Evolutionary conservation across 2,888 invertebrate genomes (phyloP).

Genomic region (Epinotia ramella): DNA sequence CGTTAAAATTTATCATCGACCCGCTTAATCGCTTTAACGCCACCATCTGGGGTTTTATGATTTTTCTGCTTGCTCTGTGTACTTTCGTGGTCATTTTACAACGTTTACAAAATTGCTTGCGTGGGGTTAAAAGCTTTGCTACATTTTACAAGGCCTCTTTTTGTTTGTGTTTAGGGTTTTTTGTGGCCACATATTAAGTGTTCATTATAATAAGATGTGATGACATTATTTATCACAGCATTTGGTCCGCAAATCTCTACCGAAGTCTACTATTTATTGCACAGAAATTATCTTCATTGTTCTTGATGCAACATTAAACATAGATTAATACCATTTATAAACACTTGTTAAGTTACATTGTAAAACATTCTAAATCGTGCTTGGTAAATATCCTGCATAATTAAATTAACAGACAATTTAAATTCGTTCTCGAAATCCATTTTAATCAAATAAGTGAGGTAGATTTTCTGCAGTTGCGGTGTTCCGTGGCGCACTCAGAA

Average conservation of each 20-base stretch:
- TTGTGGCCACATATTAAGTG: conserved; percentile 41
- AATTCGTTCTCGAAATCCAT: conserved; percentile 68
- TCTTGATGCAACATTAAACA: not conserved
- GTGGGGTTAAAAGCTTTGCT: conserved; percentile 66
- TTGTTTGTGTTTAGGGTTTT: conserved; percentile 48
- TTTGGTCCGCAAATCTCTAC: not conserved
- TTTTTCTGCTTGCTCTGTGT: conserved; percentile 83
- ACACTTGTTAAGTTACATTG: not conserved
- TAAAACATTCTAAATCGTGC: not conserved
- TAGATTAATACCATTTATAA: not conserved
- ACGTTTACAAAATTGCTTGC: conserved; percentile 77
- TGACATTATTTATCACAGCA: conserved; percentile 18
- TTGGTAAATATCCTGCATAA: conserved; percentile 15
- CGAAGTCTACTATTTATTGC: not conserved
- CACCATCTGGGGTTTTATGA: conserved; percentile 85
- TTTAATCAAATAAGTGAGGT: conserved; percentile 70
- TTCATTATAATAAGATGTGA: conserved; percentile 31
- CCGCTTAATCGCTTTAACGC: conserved; percentile 85
- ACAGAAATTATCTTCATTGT: not conserved
- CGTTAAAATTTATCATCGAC: conserved; percentile 86
- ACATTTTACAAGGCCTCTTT: conserved; percentile 51
- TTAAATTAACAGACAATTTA: conserved; percentile 26
- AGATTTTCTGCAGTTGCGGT: conserved; percentile 74
- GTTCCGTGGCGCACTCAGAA: conserved; percentile 72
- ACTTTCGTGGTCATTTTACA: conserved; percentile 82